A percentile compares a stretch with the other conserved stretches of the same genome.
These are phyloP conservation scores for Sibirionetta formosa DNA, from an alignment of 2,797 vertebrate species.

Conservation along the genomic window DNA sequence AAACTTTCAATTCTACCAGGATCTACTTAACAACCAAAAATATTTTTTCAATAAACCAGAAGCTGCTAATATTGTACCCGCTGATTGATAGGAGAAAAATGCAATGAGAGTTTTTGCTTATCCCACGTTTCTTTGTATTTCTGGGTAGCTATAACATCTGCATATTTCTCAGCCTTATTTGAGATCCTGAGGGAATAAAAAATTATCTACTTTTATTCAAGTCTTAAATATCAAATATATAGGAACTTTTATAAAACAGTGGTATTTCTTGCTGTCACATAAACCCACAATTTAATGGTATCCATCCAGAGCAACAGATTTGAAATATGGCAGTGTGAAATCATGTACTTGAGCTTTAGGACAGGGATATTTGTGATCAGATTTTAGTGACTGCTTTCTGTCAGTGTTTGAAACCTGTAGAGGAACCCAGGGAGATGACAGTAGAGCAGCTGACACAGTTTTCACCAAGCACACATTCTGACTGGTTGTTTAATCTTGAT, in stretches of 20 bases:
- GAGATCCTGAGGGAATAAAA: background rate
- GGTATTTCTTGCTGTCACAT: background rate
- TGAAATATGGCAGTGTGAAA: background rate
- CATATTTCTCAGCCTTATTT: background rate
- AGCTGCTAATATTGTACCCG: background rate
- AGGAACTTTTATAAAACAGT: background rate
- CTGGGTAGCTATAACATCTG: background rate
- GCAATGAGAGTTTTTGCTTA: background rate
- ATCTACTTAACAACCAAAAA: background rate
- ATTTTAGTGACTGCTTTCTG: background rate
- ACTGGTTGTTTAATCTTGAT: background rate
- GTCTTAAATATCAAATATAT: background rate
- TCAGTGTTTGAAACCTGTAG: background rate
- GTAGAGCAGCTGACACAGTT: background rate
- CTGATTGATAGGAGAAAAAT: background rate
- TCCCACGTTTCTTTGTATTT: background rate
- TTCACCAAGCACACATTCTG: background rate
- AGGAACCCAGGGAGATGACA: background rate
- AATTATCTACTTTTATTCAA: background rate
- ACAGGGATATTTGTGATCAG: background rate
- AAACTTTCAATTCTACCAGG: background rate
- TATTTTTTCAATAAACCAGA: background rate
- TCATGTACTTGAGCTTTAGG: background rate
- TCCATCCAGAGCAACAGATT: background rate
- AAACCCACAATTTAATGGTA: background rate